Base-by-base conservation (phyloP, 2,888 invertebrate genomes). In the Toxonevra muliebris region DNA sequence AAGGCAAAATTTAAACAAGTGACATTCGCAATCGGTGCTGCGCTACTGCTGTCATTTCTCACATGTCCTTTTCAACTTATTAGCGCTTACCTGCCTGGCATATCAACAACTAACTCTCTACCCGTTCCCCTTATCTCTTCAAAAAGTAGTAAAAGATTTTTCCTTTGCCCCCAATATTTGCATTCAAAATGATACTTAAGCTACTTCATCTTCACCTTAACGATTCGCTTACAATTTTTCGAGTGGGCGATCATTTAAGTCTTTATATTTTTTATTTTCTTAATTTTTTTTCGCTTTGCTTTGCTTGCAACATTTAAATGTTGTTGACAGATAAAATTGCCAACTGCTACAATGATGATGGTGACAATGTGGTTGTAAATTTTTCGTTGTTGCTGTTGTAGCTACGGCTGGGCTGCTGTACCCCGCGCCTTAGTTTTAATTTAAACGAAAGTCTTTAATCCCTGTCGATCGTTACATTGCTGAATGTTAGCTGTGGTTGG, bases 311-410 rank as follows among this genome's bases (percentile, higher is more conserved):
- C 68, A 73, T 72, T 74, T 72, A 74, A 74, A 75, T 73, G 72
- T 68, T 73, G 75, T 74, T 75, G 75, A 75, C 75, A 75, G 74
- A 72, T 74, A 75, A 71, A 73, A 75, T 73, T 71, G 70, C 69
- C 63, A 15, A 57, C 57, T 48, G 55, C 45, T 30, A 48, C 15
- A 48, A 48, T 48, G n/a, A 53, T 53, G 53, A 17, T 53, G 53
- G 19, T 53, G 53, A 53, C 53, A 53, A 53, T 53, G n/a, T 53
- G 30, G 30, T 30, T 30, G 30, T 30, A 30, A 4, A 30, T 7
- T 30, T 30, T 30, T 30, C 7, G 30, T 7, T 48, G 48, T 11
- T n/a, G 9, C 48, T 48, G 53, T 15, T 19, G 48, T 11, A 10
- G 9, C 48, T 48, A 17, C 17, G 5, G 53, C 19, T 53, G 19